Percentiles rank a stretch among this genome's conserved stretches.
Evolutionary conservation across 2,113 vertebrate species (phyloP).

Genomic region (Phocoena phocoena): DNA sequence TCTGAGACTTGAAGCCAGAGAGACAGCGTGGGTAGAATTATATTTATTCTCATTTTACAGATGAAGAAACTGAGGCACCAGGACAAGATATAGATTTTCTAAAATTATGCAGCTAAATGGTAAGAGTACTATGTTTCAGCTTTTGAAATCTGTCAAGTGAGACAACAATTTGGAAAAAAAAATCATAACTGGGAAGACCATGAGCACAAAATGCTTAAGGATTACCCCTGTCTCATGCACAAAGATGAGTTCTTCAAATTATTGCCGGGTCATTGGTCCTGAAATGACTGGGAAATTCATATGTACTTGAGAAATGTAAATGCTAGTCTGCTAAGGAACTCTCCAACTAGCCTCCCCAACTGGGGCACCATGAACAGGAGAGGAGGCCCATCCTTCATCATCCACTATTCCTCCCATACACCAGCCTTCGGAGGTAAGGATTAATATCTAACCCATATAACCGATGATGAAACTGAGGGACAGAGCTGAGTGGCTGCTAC

Average conservation of each 20-base stretch:
- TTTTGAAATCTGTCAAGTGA: neutral
- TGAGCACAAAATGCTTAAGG: neutral
- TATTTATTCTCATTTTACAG: neutral
- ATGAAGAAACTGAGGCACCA: neutral
- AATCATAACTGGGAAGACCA: neutral
- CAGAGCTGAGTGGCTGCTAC: neutral
- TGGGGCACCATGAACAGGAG: neutral
- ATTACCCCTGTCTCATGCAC: neutral
- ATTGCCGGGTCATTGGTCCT: no score
- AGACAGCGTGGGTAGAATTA: neutral
- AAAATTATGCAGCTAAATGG: neutral
- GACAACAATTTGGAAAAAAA: neutral
- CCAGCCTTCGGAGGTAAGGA: neutral
- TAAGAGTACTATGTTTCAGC: neutral
- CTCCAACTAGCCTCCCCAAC: neutral
- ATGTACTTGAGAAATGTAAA: neutral
- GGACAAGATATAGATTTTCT: neutral
- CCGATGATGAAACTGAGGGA: neutral
- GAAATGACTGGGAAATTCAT: neutral
- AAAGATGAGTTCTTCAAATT: neutral
- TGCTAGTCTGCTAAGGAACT: neutral
- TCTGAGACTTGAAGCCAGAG: neutral
- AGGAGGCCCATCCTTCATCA: fast-evolving
- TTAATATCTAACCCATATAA: neutral
- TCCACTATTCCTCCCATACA: fast-evolving